Percentiles rank a stretch among this genome's conserved stretches.
These are phyloP conservation scores for Eulithis prunata DNA, from an alignment of 2,888 invertebrate species.

Conservation along the genomic window DNA sequence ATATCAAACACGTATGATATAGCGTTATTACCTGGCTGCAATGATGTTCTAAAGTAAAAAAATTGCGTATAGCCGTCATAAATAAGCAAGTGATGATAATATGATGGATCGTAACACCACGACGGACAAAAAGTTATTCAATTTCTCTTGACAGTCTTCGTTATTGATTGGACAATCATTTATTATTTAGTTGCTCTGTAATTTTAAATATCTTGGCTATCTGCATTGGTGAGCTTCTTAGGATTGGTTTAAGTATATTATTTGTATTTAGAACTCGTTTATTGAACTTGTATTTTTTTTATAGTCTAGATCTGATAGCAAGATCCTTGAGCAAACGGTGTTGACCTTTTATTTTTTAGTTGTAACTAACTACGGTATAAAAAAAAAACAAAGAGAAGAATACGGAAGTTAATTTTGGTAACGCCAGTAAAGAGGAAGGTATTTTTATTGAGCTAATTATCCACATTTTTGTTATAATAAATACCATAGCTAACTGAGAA, in stretches of 20 bases:
- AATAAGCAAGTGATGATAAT: no score
- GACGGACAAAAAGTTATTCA: no score
- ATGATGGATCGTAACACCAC: no score
- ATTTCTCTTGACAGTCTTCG: no score
- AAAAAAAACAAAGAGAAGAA: conserved; percentile 40
- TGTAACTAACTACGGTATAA: conserved; percentile 27
- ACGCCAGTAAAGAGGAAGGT: conserved; percentile 28
- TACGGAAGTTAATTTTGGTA: conserved; percentile 45
- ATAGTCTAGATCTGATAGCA: conserved; percentile 33
- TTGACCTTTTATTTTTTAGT: conserved; percentile 52
- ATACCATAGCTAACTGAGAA: conserved; percentile 12
- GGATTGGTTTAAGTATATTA: conserved; percentile 7
- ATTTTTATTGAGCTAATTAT: conserved; percentile 30
- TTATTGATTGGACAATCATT: no score
- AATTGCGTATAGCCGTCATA: no score
- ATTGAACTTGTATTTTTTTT: conserved; percentile 34
- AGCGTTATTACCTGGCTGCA: no score
- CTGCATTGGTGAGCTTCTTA: neutral
- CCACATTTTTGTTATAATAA: conserved; percentile 15
- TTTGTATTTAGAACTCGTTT: conserved; percentile 34
- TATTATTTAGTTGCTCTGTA: neutral
- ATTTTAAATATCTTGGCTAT: neutral
- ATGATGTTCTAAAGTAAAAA: no score
- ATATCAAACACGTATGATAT: no score
- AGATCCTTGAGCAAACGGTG: conserved; percentile 46